These are phyloP conservation scores for Melangyna quadrimaculata DNA, from an alignment of 2,888 invertebrate genomes.

Conservation along the genomic window DNA sequence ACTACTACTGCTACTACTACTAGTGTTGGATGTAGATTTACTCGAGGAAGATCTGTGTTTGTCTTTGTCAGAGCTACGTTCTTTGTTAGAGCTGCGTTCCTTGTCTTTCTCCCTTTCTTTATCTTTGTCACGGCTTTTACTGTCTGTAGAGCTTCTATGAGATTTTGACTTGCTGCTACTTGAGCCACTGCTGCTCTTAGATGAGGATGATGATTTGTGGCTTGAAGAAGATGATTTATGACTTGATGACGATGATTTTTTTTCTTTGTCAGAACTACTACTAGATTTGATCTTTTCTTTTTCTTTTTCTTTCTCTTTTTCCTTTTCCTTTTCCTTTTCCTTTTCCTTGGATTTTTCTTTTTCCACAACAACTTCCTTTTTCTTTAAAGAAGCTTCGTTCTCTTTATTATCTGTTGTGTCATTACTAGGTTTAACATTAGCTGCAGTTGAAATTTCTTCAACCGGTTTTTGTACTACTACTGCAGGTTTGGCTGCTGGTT, in stretches of 20 bases:
- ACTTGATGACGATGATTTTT: slow-evolving; percentile 79
- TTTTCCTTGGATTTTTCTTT: slow-evolving; percentile 74
- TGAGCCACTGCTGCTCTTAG: slow-evolving; percentile 76
- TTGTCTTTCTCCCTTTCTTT: slow-evolving; percentile 71
- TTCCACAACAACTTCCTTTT: slow-evolving; percentile 77
- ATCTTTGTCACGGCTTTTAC: slow-evolving; percentile 58
- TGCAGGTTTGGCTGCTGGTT: background rate
- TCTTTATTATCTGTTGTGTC: slow-evolving; percentile 52
- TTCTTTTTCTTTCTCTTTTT: slow-evolving; percentile 72
- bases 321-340: slow-evolving; percentile 39
- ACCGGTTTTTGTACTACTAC: background rate
- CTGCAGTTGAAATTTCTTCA: background rate
- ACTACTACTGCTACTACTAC: slow-evolving; percentile 78
- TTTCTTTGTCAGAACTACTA: slow-evolving; percentile 77
- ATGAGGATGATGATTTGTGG: slow-evolving; percentile 77
- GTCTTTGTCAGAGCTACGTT: slow-evolving; percentile 78
- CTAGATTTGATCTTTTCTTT: slow-evolving; percentile 78
- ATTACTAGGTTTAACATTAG: background rate
- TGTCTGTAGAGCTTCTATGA: slow-evolving; percentile 76
- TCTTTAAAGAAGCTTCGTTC: slow-evolving; percentile 75
- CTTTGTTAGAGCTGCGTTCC: slow-evolving; percentile 76
- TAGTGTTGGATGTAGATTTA: slow-evolving; percentile 73
- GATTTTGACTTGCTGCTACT: slow-evolving; percentile 74
- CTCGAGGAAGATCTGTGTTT: slow-evolving; percentile 76
- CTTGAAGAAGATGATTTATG: slow-evolving; percentile 80